These are phyloP conservation scores for Elephantulus edwardii DNA, from an alignment of 2,113 vertebrate species.

Conservation along the genomic window DNA sequence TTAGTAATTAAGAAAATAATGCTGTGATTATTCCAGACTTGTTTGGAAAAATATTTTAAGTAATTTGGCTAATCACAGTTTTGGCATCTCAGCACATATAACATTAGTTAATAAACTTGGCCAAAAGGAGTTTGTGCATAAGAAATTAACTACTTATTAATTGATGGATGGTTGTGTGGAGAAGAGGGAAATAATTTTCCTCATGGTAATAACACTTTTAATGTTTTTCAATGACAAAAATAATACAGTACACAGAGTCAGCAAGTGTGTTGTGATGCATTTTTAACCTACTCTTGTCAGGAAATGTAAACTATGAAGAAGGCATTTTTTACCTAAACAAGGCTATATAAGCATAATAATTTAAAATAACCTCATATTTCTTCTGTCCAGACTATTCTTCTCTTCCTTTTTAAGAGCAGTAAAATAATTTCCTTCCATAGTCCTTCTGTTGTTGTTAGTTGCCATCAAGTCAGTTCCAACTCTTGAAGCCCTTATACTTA, in stretches of 20 bases:
- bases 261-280: neutral
- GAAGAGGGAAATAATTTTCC: neutral
- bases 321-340: neutral
- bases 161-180: neutral
- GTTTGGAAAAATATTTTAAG: slow-evolving; percentile 8
- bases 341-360: neutral
- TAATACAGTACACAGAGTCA: neutral
- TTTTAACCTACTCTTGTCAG: neutral
- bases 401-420: neutral
- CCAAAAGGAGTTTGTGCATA: slow-evolving; percentile 35
- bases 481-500: no score
- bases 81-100: slow-evolving; percentile 42
- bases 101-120: slow-evolving; percentile 2
- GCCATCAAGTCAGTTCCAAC: no score
- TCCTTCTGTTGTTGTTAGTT: neutral
- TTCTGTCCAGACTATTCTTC: neutral
- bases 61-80: slow-evolving; percentile 43
- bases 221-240: slow-evolving; percentile 8
- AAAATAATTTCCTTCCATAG: neutral
- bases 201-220: neutral
- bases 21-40: slow-evolving; percentile 14
- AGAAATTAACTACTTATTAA: neutral
- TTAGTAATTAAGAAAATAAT: slow-evolving; percentile 66
- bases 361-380: neutral
- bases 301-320: neutral